Percentiles rank a stretch among this genome's conserved stretches.
phyloP scores from a whole-genome alignment of 2,888 invertebrate genomes.

The Parnassius apollo region DNA sequence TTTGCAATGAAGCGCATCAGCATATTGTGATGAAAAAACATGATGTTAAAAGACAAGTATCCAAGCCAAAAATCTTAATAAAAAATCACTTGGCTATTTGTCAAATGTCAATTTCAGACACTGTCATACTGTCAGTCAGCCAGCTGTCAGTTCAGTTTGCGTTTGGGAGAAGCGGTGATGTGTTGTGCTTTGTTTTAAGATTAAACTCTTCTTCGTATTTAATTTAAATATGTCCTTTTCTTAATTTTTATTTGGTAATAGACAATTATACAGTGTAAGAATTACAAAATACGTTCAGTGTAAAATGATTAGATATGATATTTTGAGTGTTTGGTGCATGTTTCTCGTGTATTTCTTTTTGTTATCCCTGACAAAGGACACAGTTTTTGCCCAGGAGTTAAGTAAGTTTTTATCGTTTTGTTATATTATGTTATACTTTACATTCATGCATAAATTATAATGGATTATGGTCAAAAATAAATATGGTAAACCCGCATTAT shows the following conservation, averaged over 20 bases:
- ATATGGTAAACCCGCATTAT: no score
- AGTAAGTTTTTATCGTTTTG: constrained; percentile 52
- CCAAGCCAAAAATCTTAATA: no score
- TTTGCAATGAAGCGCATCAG: no score
- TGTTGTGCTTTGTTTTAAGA: constrained; percentile 49
- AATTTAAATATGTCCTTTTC: constrained; percentile 33
- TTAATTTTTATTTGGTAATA: constrained; percentile 27
- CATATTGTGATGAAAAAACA: no score
- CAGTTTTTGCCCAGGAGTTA: constrained; percentile 56
- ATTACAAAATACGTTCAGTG: constrained; percentile 36
- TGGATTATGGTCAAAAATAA: no score
- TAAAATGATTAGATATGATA: constrained; percentile 63
- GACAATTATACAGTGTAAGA: constrained; percentile 17
- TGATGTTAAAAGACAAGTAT: no score
- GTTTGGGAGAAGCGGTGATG: constrained; percentile 39
- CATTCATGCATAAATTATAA: not conserved
- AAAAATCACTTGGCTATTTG: no score
- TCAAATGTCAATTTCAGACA: not conserved
- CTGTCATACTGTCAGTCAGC: not conserved
- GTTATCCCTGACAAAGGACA: constrained; percentile 66
- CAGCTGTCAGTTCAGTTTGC: constrained; percentile 19
- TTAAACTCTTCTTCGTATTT: constrained; percentile 35
- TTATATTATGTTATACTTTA: not conserved
- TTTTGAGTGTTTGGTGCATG: constrained; percentile 56
- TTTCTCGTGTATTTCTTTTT: constrained; percentile 58